Conservation (phyloP, 2,888 invertebrate species). For the Drosophila kambysellisi region DNA sequence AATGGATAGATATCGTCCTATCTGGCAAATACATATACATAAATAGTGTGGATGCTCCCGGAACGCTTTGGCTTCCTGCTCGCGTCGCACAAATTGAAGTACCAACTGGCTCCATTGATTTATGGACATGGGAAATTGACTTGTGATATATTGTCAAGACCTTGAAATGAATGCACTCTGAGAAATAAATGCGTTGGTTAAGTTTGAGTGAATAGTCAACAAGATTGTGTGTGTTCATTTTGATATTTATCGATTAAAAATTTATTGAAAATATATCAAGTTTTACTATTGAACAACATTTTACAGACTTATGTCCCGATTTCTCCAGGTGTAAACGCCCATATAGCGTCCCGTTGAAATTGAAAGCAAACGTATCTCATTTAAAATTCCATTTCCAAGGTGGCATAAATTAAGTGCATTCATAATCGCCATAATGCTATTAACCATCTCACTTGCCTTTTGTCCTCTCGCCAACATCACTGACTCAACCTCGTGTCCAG, state of each 20-base stretch:
- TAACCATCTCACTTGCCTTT: constrained; percentile 43
- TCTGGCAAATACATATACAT: background rate
- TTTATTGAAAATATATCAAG: background rate
- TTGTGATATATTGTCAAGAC: constrained; percentile 73
- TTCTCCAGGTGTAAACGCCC: constrained; percentile 22
- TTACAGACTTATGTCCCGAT: background rate
- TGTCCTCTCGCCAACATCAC: constrained; percentile 11
- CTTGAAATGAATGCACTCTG: constrained; percentile 57
- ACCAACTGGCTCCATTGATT: constrained; percentile 61
- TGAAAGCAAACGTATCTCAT: constrained; percentile 54
- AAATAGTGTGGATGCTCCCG: constrained; percentile 15
- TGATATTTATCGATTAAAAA: background rate
- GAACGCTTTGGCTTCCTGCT: constrained; percentile 45
- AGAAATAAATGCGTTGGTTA: constrained; percentile 1
- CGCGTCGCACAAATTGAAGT: constrained; percentile 52
- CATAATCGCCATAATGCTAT: constrained; percentile 53
- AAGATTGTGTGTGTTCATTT: background rate
- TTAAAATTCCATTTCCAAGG: constrained; percentile 57
- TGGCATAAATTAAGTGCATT: constrained; percentile 58
- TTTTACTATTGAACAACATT: too few species aligned
- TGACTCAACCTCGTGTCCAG: constrained; percentile 14
- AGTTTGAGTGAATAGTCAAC: background rate
- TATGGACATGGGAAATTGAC: constrained; percentile 74
- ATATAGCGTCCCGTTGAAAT: constrained; percentile 29
- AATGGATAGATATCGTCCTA: constrained; percentile 61